Conservation (phyloP, 2,113 vertebrate genomes). For the Copsychus sechellarum region DNA sequence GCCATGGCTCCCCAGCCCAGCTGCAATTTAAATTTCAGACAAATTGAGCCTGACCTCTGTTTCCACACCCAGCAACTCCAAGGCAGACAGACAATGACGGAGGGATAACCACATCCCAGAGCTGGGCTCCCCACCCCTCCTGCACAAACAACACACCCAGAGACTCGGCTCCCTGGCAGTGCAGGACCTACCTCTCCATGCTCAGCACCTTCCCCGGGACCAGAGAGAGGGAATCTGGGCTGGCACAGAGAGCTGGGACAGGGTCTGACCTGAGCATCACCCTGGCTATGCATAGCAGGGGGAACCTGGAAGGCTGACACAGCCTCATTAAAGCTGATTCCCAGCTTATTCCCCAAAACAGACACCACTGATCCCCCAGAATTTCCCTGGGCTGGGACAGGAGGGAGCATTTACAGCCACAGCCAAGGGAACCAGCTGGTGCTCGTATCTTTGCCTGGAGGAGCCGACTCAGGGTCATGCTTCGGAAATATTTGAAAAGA, state of each 20-base stretch:
- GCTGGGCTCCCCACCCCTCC: conserved; percentile 13
- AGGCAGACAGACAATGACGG: not conserved
- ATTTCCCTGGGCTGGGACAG: not conserved
- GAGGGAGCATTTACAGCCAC: not conserved
- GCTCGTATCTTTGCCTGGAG: not conserved
- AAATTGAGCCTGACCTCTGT: not conserved
- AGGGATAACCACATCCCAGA: not conserved
- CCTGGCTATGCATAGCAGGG: not conserved
- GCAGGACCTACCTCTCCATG: not conserved
- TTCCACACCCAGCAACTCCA: conserved; percentile 20
- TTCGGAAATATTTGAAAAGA: not conserved
- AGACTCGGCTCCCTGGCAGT: not conserved
- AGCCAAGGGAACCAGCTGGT: not conserved
- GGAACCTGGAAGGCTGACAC: not conserved
- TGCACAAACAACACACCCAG: not conserved
- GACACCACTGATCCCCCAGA: not conserved
- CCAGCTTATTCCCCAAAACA: not conserved
- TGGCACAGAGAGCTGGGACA: not conserved
- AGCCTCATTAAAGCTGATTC: not conserved
- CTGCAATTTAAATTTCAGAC: not conserved
- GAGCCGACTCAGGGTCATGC: not conserved
- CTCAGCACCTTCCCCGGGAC: not conserved
- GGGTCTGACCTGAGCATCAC: not conserved
- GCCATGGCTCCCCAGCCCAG: not conserved
- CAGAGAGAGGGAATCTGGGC: accelerated